Evolutionary conservation across 2,113 vertebrate genomes (phyloP).

Genomic region (Podocnemis expansa): DNA sequence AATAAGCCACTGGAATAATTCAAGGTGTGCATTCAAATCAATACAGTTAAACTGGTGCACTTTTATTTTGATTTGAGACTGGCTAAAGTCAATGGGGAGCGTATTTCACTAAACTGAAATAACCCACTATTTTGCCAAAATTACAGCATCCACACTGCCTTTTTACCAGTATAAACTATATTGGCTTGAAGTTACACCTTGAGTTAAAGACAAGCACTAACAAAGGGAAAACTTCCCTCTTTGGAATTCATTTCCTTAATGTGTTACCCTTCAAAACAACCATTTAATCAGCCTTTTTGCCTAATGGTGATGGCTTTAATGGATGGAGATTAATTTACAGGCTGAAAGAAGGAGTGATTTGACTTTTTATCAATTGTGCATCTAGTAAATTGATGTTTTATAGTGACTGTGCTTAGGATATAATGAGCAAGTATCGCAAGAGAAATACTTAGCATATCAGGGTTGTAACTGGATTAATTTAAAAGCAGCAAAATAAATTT

Average conservation of each 20-base stretch:
- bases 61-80: background rate
- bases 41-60: background rate
- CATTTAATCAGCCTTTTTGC: background rate
- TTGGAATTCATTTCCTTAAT: background rate
- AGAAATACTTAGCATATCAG: background rate
- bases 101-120: rapidly evolving
- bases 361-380: background rate
- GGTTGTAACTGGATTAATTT: background rate
- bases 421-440: background rate
- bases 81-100: background rate
- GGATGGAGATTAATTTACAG: background rate
- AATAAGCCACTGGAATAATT: background rate
- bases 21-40: background rate
- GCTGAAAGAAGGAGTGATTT: background rate
- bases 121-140: rapidly evolving
- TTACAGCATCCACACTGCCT: rapidly evolving
- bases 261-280: background rate
- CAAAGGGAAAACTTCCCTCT: background rate
- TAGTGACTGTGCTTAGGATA: background rate
- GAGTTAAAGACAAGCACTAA: background rate
- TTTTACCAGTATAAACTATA: background rate
- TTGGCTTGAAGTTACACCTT: rapidly evolving
- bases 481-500: background rate
- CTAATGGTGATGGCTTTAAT: background rate
- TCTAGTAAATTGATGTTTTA: background rate